A percentile compares a stretch with the other conserved stretches of the same genome.
phyloP scores from a whole-genome alignment of 2,888 invertebrate genomes.

The Xestia ashworthii region DNA sequence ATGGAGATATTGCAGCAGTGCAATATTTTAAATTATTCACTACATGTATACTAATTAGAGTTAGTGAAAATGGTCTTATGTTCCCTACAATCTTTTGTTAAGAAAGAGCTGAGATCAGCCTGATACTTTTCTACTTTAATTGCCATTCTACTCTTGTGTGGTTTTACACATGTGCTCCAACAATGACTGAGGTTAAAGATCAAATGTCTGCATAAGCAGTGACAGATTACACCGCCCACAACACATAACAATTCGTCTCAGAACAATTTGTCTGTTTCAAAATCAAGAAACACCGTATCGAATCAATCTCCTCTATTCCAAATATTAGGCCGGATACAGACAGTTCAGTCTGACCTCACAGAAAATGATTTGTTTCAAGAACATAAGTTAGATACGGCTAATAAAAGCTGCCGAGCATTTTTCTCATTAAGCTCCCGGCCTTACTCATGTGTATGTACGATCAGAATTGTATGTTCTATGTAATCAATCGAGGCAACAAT shows the following conservation, averaged over 20 bases:
- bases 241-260: slow-evolving; percentile 54
- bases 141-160: not conserved
- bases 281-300: slow-evolving; percentile 58
- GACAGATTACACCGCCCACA: slow-evolving; percentile 46
- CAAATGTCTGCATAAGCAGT: slow-evolving; percentile 36
- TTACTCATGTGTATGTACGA: slow-evolving; percentile 69
- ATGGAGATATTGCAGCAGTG: not conserved
- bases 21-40: not conserved
- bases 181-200: slow-evolving; percentile 47
- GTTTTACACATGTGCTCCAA: slow-evolving; percentile 9
- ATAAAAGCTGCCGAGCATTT: slow-evolving; percentile 75
- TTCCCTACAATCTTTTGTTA: not conserved
- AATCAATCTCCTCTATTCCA: slow-evolving; percentile 66
- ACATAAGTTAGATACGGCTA: slow-evolving; percentile 78
- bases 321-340: slow-evolving; percentile 60
- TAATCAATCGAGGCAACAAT: slow-evolving; percentile 67
- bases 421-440: slow-evolving; percentile 74
- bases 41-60: not conserved
- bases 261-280: slow-evolving; percentile 36
- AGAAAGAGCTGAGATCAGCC: not conserved
- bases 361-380: slow-evolving; percentile 71
- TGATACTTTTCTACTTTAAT: not conserved
- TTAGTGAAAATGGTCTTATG: not conserved
- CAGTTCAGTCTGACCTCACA: slow-evolving; percentile 63
- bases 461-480: slow-evolving; percentile 55